Evolutionary conservation across 2,888 invertebrate genomes (phyloP).

Genomic region (Microplitis manilae): DNA sequence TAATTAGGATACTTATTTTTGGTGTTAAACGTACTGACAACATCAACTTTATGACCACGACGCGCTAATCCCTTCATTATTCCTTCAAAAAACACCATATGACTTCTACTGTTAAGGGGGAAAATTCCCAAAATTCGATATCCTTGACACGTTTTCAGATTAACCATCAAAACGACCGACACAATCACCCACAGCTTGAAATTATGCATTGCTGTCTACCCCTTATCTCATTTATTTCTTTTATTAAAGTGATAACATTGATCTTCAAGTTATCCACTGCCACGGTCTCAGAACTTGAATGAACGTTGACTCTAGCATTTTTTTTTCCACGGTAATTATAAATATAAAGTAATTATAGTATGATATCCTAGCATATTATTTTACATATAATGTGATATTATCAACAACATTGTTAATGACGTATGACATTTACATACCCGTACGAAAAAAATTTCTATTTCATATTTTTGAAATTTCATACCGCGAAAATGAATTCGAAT

Average conservation of each 20-base stretch:
- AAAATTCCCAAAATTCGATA: slow-evolving; percentile 71
- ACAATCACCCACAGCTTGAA: no score
- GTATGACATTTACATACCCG: no score
- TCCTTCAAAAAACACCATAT: slow-evolving; percentile 71
- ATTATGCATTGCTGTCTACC: not conserved
- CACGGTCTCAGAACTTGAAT: not conserved
- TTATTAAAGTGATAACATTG: not conserved
- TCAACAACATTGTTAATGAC: no score
- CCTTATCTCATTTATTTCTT: not conserved
- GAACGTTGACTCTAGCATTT: not conserved
- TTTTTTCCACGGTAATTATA: no score
- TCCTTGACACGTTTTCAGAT: not conserved
- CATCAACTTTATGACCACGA: slow-evolving; percentile 73
- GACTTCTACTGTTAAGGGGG: slow-evolving; percentile 72
- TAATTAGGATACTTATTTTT: not conserved
- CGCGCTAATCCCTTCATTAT: slow-evolving; percentile 70
- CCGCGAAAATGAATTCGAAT: no score
- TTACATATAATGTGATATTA: no score
- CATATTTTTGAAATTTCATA: no score
- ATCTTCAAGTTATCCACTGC: not conserved
- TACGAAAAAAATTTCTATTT: no score
- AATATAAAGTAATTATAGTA: no score
- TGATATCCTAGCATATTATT: no score
- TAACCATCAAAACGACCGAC: no score
- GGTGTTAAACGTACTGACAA: slow-evolving; percentile 36